Base-by-base conservation (phyloP, 2,797 vertebrate genomes). In the Syndactyla subalaris region DNA sequence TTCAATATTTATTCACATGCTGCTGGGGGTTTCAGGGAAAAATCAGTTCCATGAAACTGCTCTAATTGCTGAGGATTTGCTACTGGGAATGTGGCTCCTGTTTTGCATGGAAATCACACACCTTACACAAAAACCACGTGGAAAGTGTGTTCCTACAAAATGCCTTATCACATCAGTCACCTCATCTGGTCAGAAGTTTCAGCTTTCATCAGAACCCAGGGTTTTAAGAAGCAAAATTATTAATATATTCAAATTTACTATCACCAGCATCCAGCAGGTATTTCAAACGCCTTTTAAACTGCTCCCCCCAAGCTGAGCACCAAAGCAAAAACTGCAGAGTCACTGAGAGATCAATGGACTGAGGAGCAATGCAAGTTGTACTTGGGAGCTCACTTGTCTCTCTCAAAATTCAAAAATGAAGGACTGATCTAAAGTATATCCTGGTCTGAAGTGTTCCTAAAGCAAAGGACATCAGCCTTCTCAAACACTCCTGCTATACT, bases 221-320 rank as follows among this genome's bases (percentile, higher is more conserved):
- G 45, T 46, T 54, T 61, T 55, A 78, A 70, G 52, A 75, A 92
- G 70, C 32, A 45, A 74, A 96, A 95, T 41, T 27, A 95, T 89
- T 94, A 95, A 91, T 63, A 78, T 15, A 49, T 94, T 82, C 46
- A 91, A 71, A 68, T 55, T 93, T 55, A 66, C 68, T 46, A 86
- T 65, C 83, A 88, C 68, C 90, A 97, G 94, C 43, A 67, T 11
- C 46, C 48, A 48, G 22, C 29, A 59, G 45, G 57, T 10, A 17
- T 30, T 82, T 72, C 66, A 57, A 30, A 7, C 29, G 29, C 58
- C 21, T 74, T 24, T 49, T 49, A 39, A 48, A 58, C 34, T 17
- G 23, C 34, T 52, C 43, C 34, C 29, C 21, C 36, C 36, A 14
- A 59, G 61, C 29, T 83, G 21, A 77, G 62, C 70, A 70, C 12